Conservation (phyloP, 2,113 vertebrate species). For the Propithecus coquereli region DNA sequence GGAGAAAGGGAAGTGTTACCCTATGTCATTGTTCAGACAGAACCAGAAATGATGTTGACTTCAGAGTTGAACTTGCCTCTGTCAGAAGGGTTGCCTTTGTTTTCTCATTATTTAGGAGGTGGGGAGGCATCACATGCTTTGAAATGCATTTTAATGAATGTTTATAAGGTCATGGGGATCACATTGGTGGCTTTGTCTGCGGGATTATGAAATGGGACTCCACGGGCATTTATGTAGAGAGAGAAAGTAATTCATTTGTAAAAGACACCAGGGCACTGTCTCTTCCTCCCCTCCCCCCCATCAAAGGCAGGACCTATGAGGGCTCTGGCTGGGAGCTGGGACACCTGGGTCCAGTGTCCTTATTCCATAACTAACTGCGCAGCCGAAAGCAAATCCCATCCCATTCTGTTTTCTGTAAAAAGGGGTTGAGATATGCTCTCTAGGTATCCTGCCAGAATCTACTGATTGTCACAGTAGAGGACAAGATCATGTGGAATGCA, state of each 20-base stretch:
- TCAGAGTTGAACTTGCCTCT: neutral
- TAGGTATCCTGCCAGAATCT: neutral
- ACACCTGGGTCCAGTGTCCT: neutral
- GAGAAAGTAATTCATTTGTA: constrained; percentile 11
- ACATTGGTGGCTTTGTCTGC: constrained; percentile 65
- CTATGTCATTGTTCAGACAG: constrained; percentile 53
- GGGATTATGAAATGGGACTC: constrained; percentile 54
- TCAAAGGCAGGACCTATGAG: neutral
- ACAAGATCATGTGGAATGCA: neutral
- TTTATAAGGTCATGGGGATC: constrained; percentile 67
- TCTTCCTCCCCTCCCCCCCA: neutral
- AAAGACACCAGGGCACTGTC: neutral
- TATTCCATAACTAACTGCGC: neutral
- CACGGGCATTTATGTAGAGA: neutral
- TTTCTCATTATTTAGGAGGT: constrained; percentile 62
- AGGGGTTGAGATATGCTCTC: neutral
- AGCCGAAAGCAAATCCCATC: neutral
- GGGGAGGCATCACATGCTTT: constrained; percentile 62
- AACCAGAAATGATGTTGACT: constrained; percentile 59
- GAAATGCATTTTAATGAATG: constrained; percentile 70
- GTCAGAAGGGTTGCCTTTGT: constrained; percentile 61
- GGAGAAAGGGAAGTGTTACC: neutral
- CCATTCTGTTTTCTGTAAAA: neutral
- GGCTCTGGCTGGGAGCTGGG: neutral
- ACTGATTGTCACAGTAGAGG: neutral